Conservation (phyloP, 2,888 invertebrate species). For the Conchocele bisecta region DNA sequence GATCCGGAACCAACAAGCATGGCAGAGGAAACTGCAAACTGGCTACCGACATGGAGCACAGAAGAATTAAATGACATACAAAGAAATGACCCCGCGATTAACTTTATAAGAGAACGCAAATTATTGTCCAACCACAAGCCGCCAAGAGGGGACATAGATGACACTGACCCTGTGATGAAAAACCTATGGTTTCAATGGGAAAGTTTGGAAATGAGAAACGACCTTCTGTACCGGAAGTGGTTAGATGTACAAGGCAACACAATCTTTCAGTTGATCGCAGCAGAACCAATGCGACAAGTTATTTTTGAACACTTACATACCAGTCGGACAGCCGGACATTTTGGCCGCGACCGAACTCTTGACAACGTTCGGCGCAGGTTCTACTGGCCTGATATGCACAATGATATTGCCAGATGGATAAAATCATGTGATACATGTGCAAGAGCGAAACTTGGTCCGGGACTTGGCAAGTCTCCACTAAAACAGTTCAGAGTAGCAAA, state of each 20-base stretch:
- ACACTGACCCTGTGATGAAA: background rate
- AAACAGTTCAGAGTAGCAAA: constrained; percentile 19
- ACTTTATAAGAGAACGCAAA: background rate
- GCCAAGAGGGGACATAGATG: background rate
- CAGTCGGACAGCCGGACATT: background rate
- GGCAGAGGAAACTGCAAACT: background rate
- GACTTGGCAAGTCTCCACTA: constrained; percentile 36
- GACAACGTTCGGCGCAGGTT: background rate
- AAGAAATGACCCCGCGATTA: background rate
- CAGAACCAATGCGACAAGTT: background rate
- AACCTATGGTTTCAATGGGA: constrained; percentile 5
- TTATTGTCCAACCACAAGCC: background rate
- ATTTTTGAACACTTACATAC: background rate
- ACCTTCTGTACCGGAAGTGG: background rate
- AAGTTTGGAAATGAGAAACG: background rate
- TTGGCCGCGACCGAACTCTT: background rate
- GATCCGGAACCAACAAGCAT: background rate
- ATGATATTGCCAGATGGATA: background rate
- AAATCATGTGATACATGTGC: constrained; percentile 1
- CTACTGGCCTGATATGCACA: background rate
- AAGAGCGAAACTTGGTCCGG: background rate
- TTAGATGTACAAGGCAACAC: background rate
- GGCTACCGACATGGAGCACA: background rate
- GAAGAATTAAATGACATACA: background rate
- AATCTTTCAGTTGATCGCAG: background rate